Percentiles rank a stretch among this genome's conserved stretches.
Evolutionary conservation across 2,797 vertebrate species (phyloP).

Genomic region (Paedocypris micromegethes): DNA sequence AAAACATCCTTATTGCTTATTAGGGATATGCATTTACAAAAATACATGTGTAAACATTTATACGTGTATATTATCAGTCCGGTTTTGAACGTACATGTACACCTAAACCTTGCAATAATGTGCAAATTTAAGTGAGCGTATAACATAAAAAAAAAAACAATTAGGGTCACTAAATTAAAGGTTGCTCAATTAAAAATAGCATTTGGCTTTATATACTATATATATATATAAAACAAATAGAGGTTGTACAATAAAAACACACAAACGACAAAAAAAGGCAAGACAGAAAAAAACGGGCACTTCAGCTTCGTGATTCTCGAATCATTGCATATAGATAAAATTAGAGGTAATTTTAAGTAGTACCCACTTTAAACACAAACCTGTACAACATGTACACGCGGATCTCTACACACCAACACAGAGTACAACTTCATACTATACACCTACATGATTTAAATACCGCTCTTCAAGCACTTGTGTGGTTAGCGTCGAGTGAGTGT

Average conservation of each 20-base stretch:
- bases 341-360: conserved; percentile 67
- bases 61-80: conserved; percentile 24
- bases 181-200: conserved; percentile 32
- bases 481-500: conserved; percentile 59
- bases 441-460: conserved; percentile 83
- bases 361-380: conserved; percentile 74
- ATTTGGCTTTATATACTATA: conserved; percentile 69
- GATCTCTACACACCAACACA: conserved; percentile 73
- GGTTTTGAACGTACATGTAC: conserved; percentile 35
- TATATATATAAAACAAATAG: conserved; percentile 50
- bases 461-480: conserved; percentile 74
- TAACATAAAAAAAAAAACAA: conserved; percentile 72
- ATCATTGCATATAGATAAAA: conserved; percentile 50
- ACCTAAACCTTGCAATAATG: conserved; percentile 59
- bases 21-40: conserved; percentile 18
- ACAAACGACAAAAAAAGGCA: conserved; percentile 56
- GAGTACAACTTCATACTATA: conserved; percentile 63
- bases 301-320: conserved; percentile 58
- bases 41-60: conserved; percentile 8
- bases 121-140: conserved; percentile 83
- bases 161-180: conserved; percentile 55
- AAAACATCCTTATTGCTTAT: conserved; percentile 28
- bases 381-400: conserved; percentile 67
- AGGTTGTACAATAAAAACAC: conserved; percentile 45
- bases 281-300: conserved; percentile 68